phyloP scores from a whole-genome alignment of 2,113 vertebrate genomes.

The Alectura lathami region DNA sequence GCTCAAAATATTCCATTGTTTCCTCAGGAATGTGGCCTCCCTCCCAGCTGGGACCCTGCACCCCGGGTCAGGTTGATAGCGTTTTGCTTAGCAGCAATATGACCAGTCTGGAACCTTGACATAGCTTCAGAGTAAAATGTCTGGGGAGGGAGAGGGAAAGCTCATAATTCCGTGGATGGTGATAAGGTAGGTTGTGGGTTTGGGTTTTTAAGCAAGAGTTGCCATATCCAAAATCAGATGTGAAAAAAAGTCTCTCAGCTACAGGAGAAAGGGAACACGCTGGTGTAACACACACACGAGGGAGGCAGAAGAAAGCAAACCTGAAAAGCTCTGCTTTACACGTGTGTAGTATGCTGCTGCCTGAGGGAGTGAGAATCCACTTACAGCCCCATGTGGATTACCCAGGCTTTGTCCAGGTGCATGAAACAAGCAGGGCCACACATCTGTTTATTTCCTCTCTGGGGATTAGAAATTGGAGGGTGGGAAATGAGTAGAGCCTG shows the following conservation, averaged over 20 bases:
- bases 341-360: not conserved
- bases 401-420: slow-evolving; percentile 53
- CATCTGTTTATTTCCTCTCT: slow-evolving; percentile 50
- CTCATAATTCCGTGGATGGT: not conserved
- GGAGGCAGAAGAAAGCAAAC: not conserved
- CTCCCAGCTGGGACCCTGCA: not conserved
- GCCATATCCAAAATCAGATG: not conserved
- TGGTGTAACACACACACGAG: not conserved
- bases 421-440: slow-evolving; percentile 43
- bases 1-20: slow-evolving; percentile 16
- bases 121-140: not conserved
- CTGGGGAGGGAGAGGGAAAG: not conserved
- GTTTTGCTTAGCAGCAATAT: not conserved
- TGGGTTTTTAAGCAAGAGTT: not conserved
- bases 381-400: not conserved
- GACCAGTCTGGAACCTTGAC: not conserved
- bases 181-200: not conserved
- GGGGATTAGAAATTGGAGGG: slow-evolving; percentile 29
- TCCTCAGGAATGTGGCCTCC: not conserved
- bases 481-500: slow-evolving; percentile 42
- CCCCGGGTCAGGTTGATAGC: rapidly evolving
- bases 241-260: not conserved
- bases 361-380: slow-evolving; percentile 14
- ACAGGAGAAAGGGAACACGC: rapidly evolving
- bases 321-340: not conserved